Percentiles rank a stretch among this genome's conserved stretches.
Evolutionary conservation across 2,797 vertebrate species (phyloP).

Genomic region (Cercopithecus hamlyni): DNA sequence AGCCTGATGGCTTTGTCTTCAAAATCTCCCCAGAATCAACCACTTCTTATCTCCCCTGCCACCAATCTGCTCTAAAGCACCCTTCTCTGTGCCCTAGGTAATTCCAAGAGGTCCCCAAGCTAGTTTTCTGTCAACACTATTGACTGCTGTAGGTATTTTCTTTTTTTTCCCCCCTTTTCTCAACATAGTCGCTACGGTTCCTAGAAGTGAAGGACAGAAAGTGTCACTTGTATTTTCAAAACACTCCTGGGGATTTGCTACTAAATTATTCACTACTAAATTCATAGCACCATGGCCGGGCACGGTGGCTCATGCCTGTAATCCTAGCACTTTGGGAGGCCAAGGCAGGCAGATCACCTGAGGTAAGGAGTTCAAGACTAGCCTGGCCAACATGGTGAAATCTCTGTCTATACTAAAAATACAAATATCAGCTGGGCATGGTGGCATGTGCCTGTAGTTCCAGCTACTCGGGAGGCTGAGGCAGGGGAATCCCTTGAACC

Average conservation of each 20-base stretch:
- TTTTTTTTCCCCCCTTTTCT: neutral
- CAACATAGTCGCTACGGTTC: neutral
- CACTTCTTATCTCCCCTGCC: too few relatives aligned
- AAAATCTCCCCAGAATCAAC: neutral
- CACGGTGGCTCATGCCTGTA: neutral
- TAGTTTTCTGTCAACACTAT: neutral
- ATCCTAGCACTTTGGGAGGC: neutral
- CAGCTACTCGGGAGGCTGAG: neutral
- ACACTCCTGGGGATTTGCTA: neutral
- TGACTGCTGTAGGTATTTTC: neutral
- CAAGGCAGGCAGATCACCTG: neutral
- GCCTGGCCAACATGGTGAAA: neutral
- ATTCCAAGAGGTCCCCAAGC: fast-evolving
- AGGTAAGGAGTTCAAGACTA: neutral
- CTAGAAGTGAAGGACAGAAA: neutral
- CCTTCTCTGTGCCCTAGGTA: neutral
- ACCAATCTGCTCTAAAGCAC: neutral
- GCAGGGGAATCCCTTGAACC: neutral
- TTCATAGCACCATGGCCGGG: fast-evolving
- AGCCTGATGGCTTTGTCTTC: neutral
- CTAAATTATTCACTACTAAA: neutral
- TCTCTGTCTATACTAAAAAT: neutral
- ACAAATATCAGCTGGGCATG: neutral
- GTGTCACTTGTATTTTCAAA: neutral
- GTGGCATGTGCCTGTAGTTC: neutral